Conservation (phyloP, 2,888 invertebrate genomes). For the Ophioninae sp. region DNA sequence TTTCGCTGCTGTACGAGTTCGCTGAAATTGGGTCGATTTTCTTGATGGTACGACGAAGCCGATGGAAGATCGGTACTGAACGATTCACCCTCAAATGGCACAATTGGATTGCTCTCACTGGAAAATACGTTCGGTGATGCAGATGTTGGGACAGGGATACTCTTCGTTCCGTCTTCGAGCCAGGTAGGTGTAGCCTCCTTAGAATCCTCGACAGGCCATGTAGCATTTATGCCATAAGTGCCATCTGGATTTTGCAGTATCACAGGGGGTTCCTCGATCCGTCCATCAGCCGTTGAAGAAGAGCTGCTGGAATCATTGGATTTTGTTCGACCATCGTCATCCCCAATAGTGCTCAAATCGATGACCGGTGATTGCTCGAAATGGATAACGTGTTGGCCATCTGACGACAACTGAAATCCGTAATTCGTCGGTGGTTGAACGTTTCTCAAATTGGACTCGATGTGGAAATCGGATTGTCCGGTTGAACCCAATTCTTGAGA, state of each 20-base stretch:
- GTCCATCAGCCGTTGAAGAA: conserved; percentile 48
- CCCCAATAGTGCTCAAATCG: conserved; percentile 81
- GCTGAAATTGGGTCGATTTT: conserved; percentile 8
- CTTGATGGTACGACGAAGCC: background rate
- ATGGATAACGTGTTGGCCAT: conserved; percentile 80
- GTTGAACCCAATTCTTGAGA: conserved; percentile 1
- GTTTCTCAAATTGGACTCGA: conserved; percentile 32
- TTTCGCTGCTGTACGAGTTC: conserved; percentile 17
- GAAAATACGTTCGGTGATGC: conserved; percentile 11
- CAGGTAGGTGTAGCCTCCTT: conserved; percentile 34
- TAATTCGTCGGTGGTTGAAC: conserved; percentile 42
- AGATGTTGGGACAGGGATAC: conserved; percentile 23
- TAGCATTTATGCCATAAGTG: conserved; percentile 62
- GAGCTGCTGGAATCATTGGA: conserved; percentile 60
- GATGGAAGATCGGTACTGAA: conserved; percentile 15
- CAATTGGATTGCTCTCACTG: conserved; percentile 31
- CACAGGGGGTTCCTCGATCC: conserved; percentile 55
- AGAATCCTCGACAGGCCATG: conserved; percentile 48
- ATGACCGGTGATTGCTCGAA: conserved; percentile 87
- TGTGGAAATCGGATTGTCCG: conserved; percentile 22
- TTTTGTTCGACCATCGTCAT: conserved; percentile 42
- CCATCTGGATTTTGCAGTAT: conserved; percentile 64
- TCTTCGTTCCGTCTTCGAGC: conserved; percentile 34
- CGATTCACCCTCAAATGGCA: conserved; percentile 25
- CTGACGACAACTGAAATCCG: conserved; percentile 57